These are phyloP conservation scores for Bombus difficillimus DNA, from an alignment of 1,140 invertebrate species.

Conservation along the genomic window DNA sequence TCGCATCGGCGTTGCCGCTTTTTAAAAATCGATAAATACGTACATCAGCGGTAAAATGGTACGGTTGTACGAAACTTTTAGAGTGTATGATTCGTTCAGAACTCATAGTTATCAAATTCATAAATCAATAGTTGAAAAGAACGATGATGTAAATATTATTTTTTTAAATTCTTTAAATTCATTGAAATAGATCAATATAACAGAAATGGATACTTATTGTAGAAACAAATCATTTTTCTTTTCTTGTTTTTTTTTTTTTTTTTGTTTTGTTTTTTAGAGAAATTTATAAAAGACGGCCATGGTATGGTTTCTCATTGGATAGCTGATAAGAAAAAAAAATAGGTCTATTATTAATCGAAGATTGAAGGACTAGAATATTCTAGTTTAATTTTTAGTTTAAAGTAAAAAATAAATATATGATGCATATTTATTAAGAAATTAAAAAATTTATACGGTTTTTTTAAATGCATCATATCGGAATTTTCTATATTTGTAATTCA, in stretches of 20 bases:
- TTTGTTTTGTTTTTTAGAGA: background rate
- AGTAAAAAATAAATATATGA: background rate
- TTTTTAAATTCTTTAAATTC: background rate
- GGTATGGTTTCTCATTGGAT: too few species aligned
- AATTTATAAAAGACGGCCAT: background rate
- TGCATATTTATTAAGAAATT: background rate
- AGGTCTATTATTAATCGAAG: background rate
- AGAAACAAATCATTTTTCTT: background rate
- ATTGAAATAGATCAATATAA: too few species aligned
- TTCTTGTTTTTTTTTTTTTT: too few species aligned
- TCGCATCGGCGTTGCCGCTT: background rate
- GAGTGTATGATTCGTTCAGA: background rate
- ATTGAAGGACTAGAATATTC: too few species aligned
- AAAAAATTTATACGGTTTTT: background rate
- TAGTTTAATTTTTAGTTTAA: too few species aligned
- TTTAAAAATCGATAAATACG: slow-evolving; percentile 29
- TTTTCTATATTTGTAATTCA: background rate
- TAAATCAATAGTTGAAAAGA: background rate
- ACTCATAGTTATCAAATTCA: background rate
- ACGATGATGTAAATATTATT: background rate
- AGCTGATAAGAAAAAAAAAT: background rate
- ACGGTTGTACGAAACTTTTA: too few species aligned
- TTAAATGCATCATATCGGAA: background rate
- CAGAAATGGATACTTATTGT: background rate
- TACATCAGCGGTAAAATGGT: background rate